Conservation (phyloP, 2,797 vertebrate species). For the Atherinosoma microstoma region DNA sequence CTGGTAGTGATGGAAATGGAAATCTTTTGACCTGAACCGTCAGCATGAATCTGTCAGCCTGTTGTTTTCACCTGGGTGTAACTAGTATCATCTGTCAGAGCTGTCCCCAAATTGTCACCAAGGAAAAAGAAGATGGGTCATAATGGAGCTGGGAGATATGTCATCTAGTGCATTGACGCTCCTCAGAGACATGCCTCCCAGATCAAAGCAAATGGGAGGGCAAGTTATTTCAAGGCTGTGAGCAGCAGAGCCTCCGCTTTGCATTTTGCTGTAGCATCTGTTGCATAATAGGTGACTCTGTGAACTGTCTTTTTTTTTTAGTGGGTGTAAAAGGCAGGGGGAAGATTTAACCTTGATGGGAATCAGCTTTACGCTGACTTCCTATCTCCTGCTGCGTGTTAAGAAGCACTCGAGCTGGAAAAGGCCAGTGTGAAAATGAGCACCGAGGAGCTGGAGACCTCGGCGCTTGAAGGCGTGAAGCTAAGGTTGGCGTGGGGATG, state of each 20-base stretch:
- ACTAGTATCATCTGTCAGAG: conserved; percentile 61
- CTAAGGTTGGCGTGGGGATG: conserved; percentile 44
- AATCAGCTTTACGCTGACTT: conserved; percentile 18
- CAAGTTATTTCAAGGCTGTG: conserved; percentile 11
- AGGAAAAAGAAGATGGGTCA: conserved; percentile 52
- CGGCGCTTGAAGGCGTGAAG: conserved; percentile 5
- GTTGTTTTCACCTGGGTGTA: conserved; percentile 66
- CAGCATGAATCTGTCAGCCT: conserved; percentile 55
- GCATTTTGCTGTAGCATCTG: conserved; percentile 39
- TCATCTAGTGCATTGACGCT: conserved; percentile 18
- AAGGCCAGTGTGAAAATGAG: not conserved
- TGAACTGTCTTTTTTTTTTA: not conserved
- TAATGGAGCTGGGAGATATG: conserved; percentile 41
- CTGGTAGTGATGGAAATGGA: conserved; percentile 16
- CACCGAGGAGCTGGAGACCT: not conserved
- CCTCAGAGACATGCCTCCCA: conserved; percentile 30
- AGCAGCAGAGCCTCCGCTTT: conserved; percentile 16
- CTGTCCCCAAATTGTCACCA: conserved; percentile 53
- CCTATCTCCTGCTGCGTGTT: not conserved
- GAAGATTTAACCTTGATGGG: conserved; percentile 24
- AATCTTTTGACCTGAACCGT: conserved; percentile 15
- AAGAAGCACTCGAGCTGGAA: not conserved
- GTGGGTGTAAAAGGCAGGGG: not conserved
- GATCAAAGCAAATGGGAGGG: conserved; percentile 56
- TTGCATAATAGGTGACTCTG: conserved; percentile 16